These are phyloP conservation scores for Sebastes trivittatus DNA, from an alignment of 2,797 vertebrate genomes.

Conservation along the genomic window DNA sequence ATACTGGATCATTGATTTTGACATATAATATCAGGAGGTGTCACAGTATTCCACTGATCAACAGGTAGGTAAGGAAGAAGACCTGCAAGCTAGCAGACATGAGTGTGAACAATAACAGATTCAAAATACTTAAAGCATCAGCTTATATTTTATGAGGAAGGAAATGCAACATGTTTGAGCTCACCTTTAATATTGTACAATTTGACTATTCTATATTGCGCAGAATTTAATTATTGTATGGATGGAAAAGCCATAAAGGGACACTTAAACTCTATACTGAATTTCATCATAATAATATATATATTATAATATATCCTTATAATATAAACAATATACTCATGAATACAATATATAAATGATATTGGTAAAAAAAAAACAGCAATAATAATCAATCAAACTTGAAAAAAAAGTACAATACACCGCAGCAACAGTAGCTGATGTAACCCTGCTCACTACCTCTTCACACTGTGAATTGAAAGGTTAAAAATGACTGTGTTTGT, in stretches of 20 bases:
- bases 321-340: background rate
- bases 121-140: background rate
- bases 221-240: background rate
- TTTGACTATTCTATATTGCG: too few relatives aligned
- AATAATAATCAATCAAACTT: background rate
- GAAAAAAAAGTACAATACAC: background rate
- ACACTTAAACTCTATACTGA: background rate
- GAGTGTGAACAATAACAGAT: background rate
- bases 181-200: background rate
- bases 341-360: background rate
- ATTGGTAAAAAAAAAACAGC: background rate
- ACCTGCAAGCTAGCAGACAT: background rate
- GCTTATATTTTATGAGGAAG: background rate
- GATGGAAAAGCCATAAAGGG: background rate
- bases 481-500: constrained; percentile 29
- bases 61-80: background rate
- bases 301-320: background rate
- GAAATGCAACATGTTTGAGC: background rate
- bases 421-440: background rate
- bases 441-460: background rate
- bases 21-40: background rate
- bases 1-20: background rate
- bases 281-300: background rate
- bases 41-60: background rate
- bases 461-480: constrained; percentile 1